phyloP scores from a whole-genome alignment of 2,113 vertebrate genomes.

The Hiodon tergisus region DNA sequence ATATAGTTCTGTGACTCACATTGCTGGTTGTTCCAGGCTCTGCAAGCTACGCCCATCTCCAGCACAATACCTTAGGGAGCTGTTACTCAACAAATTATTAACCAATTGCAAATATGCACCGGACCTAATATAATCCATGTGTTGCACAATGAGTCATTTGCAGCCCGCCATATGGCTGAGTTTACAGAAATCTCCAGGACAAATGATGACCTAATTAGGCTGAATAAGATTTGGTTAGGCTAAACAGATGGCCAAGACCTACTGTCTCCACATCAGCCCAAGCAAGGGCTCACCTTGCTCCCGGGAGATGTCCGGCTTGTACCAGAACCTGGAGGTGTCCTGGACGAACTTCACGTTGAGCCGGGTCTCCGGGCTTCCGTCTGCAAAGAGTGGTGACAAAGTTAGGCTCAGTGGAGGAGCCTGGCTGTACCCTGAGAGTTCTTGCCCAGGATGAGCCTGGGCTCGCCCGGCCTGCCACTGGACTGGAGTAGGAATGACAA shows the following conservation, averaged over 20 bases:
- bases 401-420: no score
- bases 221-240: constrained; percentile 27
- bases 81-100: no score
- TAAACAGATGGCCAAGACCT: not conserved
- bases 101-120: no score
- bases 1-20: no score
- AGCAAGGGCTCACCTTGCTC: constrained; percentile 77
- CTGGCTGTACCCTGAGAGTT: no score
- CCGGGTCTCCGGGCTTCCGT: constrained; percentile 82
- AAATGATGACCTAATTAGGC: constrained; percentile 42
- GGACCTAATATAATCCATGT: no score
- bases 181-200: constrained; percentile 39
- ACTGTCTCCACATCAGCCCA: not conserved
- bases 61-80: no score
- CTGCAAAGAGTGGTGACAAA: constrained; percentile 50
- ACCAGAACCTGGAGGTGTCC: constrained; percentile 98
- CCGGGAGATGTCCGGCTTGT: constrained; percentile 94
- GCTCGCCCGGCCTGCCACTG: no score
- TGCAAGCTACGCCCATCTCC: no score
- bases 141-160: constrained; percentile 31
- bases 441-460: no score
- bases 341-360: constrained; percentile 96
- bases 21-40: no score
- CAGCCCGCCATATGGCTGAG: constrained; percentile 43
- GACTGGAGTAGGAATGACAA: no score